Percentiles rank a stretch among this genome's conserved stretches.
These are phyloP conservation scores for Troides aeacus DNA, from an alignment of 2,888 invertebrate species.

Conservation along the genomic window DNA sequence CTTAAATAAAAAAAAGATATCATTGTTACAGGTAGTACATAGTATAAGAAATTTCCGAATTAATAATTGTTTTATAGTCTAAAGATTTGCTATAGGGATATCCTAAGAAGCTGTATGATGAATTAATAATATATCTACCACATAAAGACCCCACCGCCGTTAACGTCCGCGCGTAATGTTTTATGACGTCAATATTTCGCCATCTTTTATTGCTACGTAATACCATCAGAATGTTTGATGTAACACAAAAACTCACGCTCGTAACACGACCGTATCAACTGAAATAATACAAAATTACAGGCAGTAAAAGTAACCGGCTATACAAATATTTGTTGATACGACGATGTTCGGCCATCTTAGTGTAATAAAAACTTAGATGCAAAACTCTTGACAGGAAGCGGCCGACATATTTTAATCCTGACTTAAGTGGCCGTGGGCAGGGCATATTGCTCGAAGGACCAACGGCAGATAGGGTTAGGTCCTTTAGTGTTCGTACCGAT, in stretches of 20 bases:
- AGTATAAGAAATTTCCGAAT: too few species aligned
- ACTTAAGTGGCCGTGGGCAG: too few species aligned
- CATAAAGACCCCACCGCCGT: slow-evolving; percentile 18
- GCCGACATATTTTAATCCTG: background rate
- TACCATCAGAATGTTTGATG: slow-evolving; percentile 31
- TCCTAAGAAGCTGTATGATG: too few species aligned
- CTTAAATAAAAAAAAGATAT: too few species aligned
- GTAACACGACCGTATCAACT: slow-evolving; percentile 39
- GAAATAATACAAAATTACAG: slow-evolving; percentile 48
- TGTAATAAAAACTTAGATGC: slow-evolving; percentile 37
- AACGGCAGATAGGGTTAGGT: too few species aligned
- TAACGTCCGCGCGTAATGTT: slow-evolving; percentile 32
- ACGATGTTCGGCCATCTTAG: slow-evolving; percentile 40
- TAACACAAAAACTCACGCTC: slow-evolving; percentile 34
- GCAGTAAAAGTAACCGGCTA: slow-evolving; percentile 44
- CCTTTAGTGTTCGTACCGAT: too few species aligned
- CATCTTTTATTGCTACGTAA: slow-evolving; percentile 35
- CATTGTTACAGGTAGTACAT: too few species aligned
- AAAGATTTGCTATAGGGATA: too few species aligned
- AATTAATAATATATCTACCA: slow-evolving; percentile 3
- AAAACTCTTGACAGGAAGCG: slow-evolving; percentile 14
- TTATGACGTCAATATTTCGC: slow-evolving; percentile 39
- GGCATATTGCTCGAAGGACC: too few species aligned
- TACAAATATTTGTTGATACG: slow-evolving; percentile 52
- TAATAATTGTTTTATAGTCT: too few species aligned